Conservation (phyloP, 37 sponge, comb jelly and placozoan genomes). For the Spongilla lacustris region DNA sequence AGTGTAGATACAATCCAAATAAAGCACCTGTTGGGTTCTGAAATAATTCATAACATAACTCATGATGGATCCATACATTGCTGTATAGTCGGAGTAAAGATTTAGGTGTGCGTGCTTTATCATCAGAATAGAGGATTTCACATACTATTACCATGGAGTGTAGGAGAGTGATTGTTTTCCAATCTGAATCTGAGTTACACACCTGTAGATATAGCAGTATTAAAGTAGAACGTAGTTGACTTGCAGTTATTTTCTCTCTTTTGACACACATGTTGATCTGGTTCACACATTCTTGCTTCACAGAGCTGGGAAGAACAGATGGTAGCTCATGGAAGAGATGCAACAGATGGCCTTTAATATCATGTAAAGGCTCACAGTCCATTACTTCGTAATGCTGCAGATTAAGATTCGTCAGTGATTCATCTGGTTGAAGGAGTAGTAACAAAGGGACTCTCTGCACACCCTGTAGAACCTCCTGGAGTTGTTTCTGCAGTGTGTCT, state of each 20-base stretch:
- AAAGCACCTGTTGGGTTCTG: constrained; percentile 12
- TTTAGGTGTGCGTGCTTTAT: constrained; percentile 22
- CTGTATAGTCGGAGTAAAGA: constrained; percentile 34
- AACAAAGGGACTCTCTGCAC: constrained; percentile 39
- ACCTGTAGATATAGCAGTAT: constrained; percentile 24
- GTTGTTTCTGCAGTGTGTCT: neutral
- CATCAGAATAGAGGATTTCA: constrained; percentile 6
- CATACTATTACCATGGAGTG: constrained; percentile 12
- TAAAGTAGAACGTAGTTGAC: constrained; percentile 11
- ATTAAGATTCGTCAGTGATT: constrained; percentile 4
- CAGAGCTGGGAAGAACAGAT: neutral
- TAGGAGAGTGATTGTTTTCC: neutral
- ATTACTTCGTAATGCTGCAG: constrained; percentile 30
- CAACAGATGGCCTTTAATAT: constrained; percentile 31
- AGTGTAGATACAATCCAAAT: constrained; percentile 37
- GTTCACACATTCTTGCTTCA: constrained; percentile 10
- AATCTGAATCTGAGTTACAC: neutral
- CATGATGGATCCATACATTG: constrained; percentile 43
- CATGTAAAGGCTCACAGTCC: constrained; percentile 52
- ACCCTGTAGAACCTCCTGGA: constrained; percentile 19
- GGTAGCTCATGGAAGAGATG: constrained; percentile 32
- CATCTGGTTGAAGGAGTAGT: constrained; percentile 18
- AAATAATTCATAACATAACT: constrained; percentile 21
- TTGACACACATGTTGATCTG: neutral
- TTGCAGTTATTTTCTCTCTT: constrained; percentile 34